Evolutionary conservation across 2,888 invertebrate species (phyloP), one percentile per base, ranked within the genome.

Genomic region (Pardosa pseudoannulata): DNA sequence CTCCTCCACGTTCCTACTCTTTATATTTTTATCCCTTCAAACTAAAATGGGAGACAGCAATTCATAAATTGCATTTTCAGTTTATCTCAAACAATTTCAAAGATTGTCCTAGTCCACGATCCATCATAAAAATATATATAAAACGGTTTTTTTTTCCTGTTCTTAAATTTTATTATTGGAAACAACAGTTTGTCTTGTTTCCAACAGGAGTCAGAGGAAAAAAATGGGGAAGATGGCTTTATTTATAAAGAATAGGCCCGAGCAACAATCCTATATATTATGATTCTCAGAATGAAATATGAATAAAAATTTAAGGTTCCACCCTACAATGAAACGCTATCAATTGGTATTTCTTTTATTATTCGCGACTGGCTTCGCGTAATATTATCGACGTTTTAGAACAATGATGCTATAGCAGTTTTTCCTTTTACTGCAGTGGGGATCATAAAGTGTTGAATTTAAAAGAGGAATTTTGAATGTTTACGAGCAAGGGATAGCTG

Each of bases 21-120:
- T 39, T 70, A 19, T 41, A 3, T 56, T 56, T 56, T 31, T 65
- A 65, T 65, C 27, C 28, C 16, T 41, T 65, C 13, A 71, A 72
- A 83, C 74, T 72, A 83, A 83, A 83, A 76, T 56, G 72, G 76
- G 41, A 65, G 65, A 72, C n/a, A 36, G 76, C 76, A 83, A 83
- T 83, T 83, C 82, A 83, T 83, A 83, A 83, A 83, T 83, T 83
- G 82, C 72, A 75, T 83, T 83, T 83, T 72, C 82, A 76, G 82
- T 76, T 83, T 83, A 83, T 83, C 82, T 83, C 82, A 83, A 75
- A 83, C 82, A 83, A 83, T 83, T 83, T 83, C 76, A 76, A 83
- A 83, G 82, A 83, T 83, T 83, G 82, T 83, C 76, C 46, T 70
- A 36, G 82, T 36, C 76, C 74, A 32, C 76, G 75, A 83, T 83